Evolutionary conservation across 2,797 vertebrate species (phyloP), one percentile per base, ranked within the genome.

Genomic region (Labroides dimidiatus): DNA sequence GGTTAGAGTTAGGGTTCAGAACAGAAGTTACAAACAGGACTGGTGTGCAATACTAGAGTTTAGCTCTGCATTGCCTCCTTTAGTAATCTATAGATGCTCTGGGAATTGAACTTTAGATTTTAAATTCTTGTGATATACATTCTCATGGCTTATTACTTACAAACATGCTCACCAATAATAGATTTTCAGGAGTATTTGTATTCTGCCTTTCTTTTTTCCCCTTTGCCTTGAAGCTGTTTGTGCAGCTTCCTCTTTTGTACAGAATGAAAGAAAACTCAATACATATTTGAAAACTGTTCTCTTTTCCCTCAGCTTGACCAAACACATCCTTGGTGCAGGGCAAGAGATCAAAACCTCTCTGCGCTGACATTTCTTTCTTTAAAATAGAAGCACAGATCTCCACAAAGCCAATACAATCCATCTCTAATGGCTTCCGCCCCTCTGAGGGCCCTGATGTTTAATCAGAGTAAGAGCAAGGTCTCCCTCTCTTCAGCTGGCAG

Each of bases 381-480:
- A 48, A 61, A 53, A 78, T 42, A 58, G 51, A 58, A 61, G 67
- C 64, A 58, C 64, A 57, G 79, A 84, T 84, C 42, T 67, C 81
- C 78, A 84, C 85, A 87, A 83, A 90, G 77, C 89, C 90, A 87
- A 91, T 83, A 75, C 83, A 83, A 91, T 93, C 90, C 60, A 87
- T 91, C 88, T 81, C 85, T 94, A 93, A 94, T 93, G 91, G 90
- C 81, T 81, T 84, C 84, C 86, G 89, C 72, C 75, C 61, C 75
- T 86, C 71, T 79, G 86, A 92, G 84, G 82, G 82, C 84, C 76
- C 72, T 80, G 65, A 86, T 93, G 88, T 93, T 94, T 94, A 94
- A 94, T 95, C 93, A 94, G 91, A 89, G 84, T 94, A 92, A 94
- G 87, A 95, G 94, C 87, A 44, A 37, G 75, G 77, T 83, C 77